These are phyloP conservation scores for Mustela nigripes DNA, from an alignment of 2,113 vertebrate genomes.

Conservation along the genomic window DNA sequence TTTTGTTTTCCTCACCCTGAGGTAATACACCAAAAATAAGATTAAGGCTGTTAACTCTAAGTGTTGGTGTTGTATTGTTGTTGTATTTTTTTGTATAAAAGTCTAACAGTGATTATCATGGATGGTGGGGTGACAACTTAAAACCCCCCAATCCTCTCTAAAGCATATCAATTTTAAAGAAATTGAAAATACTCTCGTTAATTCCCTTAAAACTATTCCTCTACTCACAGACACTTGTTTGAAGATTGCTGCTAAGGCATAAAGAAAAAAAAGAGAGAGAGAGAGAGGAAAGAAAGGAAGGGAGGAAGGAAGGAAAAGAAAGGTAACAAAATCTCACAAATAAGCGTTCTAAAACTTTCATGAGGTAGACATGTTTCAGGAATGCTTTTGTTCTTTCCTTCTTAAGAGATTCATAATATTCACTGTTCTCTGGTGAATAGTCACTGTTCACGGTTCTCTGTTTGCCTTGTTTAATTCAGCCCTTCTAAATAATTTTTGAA, in stretches of 20 bases:
- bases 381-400: neutral
- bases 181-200: neutral
- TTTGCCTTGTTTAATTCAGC: neutral
- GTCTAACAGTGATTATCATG: neutral
- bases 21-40: neutral
- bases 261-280: neutral
- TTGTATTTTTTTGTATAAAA: neutral
- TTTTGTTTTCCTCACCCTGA: neutral
- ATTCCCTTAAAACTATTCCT: neutral
- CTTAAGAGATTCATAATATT: neutral
- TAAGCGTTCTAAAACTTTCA: neutral
- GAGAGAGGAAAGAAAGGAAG: neutral
- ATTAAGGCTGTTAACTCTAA: neutral
- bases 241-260: neutral
- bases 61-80: neutral
- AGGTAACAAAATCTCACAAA: neutral
- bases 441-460: too few species aligned
- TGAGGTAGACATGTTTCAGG: neutral
- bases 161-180: neutral
- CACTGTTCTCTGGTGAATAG: neutral
- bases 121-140: neutral
- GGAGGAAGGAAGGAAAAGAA: neutral
- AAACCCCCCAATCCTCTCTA: neutral
- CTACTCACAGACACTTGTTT: neutral
- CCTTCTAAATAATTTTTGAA: slow-evolving; percentile 7